Base-by-base conservation (phyloP, 1,140 invertebrate species). In the Oncopeltus fasciatus region DNA sequence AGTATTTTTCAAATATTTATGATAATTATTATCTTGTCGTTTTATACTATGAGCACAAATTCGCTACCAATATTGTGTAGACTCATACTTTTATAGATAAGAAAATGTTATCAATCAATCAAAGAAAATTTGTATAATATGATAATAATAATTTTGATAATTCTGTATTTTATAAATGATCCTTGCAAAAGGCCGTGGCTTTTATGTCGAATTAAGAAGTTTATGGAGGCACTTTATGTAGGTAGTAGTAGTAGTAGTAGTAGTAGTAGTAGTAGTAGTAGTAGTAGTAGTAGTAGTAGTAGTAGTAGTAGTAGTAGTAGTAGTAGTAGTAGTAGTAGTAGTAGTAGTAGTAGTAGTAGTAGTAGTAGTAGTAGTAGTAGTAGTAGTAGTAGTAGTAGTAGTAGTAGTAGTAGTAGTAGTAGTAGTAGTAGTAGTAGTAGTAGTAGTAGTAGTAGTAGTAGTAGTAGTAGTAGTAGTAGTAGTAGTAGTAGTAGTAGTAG, bases 251-350 rank as follows among this genome's bases (percentile, higher is more conserved):
- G 46, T 49, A 49, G 46, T 49, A 49, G 46, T 49, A 49, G 46
- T 49, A 49, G 46, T 49, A 49, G 46, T 49, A 49, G 46, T 49
- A 49, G 46, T 49, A 49, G 46, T 49, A 49, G 46, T 49, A 49
- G 46, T 49, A 49, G 46, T 49, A 49, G 46, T 49, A 49, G 46
- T 49, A 49, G 46, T 49, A 49, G 46, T 49, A 49, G 46, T 49
- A 49, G 46, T 49, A 49, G 46, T 49, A 49, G 46, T 49, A 49
- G 46, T 49, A 49, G 46, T 49, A 49, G 46, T 49, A 49, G 46
- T 49, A 49, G 46, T 49, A 49, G 46, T 49, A 49, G 46, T 49
- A 49, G 46, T 49, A 49, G 46, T 49, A 49, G 46, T 49, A 49
- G 46, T 49, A 49, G 46, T 49, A 49, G 46, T 49, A 49, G 46